Evolutionary conservation across 2,797 vertebrate genomes (phyloP), one percentile per base, ranked within the genome.

Genomic region (Acrocephalus scirpaceus): DNA sequence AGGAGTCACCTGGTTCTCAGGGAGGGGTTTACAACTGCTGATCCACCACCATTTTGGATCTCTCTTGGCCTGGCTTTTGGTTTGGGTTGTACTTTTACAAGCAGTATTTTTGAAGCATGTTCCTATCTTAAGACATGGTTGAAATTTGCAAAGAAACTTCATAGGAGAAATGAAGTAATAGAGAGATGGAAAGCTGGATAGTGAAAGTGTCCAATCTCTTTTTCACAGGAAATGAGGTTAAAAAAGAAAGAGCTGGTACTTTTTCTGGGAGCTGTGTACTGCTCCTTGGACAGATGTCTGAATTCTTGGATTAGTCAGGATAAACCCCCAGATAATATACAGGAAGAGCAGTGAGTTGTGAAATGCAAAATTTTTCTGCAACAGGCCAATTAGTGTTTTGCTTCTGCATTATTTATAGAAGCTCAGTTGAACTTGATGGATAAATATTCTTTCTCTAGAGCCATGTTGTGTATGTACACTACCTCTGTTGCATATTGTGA

Each of bases 321-420:
- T 57, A 73, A 93, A 69, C 19, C 79, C 38, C 82, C 86, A 76
- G 88, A 60, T 90, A 90, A 90, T 47, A 71, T 2, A 57, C 23
- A 88, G 77, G 71, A 81, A 82, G 53, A 79, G 60, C 83, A 92
- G 32, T 6, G 79, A 91, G 64, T 86, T 91, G 90, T 78, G 73
- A 93, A 96, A 91, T 64, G 87, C 79, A 91, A 60, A 86, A 78
- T 75, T 74, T 80, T 81, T 72, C 84, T 93, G 77, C 91, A 87
- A 74, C 15, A 40, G 86, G 56, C 73, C 85, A 96, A 86, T 95
- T 94, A 95, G 64, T 60, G 66, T 45, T 81, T 91, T 72, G 75
- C 70, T 92, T 50, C 76, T 93, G 70, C 76, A 76, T 95, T 96
- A 94, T 86, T 94, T 94, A 91, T 91, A 84, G 92, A 72, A 81